A percentile compares a stretch with the other conserved stretches of the same genome.
Evolutionary conservation across 2,797 vertebrate species (phyloP).

Genomic region (Leucoraja ocellata): DNA sequence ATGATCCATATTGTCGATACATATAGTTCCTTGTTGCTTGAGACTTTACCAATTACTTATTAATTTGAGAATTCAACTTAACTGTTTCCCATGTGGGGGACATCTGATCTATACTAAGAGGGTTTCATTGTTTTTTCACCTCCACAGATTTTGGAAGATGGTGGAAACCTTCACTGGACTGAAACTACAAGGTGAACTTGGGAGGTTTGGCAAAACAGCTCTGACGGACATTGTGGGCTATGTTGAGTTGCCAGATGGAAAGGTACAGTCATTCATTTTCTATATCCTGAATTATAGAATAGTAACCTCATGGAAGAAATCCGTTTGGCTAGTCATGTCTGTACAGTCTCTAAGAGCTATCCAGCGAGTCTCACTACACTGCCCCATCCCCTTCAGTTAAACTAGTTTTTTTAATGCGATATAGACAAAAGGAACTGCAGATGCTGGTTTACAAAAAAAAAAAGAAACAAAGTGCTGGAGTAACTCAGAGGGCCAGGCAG

Average conservation of each 20-base stretch:
- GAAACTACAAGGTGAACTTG: conserved; percentile 78
- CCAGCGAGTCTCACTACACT: not conserved
- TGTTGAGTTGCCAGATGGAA: conserved; percentile 81
- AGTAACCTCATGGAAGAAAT: not conserved
- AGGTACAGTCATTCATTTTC: conserved; percentile 56
- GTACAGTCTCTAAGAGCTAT: not conserved
- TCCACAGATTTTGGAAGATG: conserved; percentile 86
- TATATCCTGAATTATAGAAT: not conserved
- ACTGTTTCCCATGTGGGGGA: not conserved
- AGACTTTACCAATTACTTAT: not conserved
- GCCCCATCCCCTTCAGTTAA: too few species aligned
- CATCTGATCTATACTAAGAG: not conserved
- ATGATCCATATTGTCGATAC: not conserved
- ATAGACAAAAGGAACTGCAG: too few species aligned
- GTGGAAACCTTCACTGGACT: conserved; percentile 76
- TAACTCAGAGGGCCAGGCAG: too few species aligned
- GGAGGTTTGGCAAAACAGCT: conserved; percentile 80
- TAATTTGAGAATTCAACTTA: not conserved
- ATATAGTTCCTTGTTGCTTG: not conserved
- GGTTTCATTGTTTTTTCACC: not conserved
- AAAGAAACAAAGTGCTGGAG: too few species aligned
- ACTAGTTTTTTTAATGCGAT: too few species aligned
- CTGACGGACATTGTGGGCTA: conserved; percentile 76
- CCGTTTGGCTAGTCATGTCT: not conserved
- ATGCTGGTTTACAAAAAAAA: too few species aligned